These are phyloP conservation scores for Lethenteron reissneri DNA, from an alignment of 2,113 vertebrate genomes.

Conservation along the genomic window DNA sequence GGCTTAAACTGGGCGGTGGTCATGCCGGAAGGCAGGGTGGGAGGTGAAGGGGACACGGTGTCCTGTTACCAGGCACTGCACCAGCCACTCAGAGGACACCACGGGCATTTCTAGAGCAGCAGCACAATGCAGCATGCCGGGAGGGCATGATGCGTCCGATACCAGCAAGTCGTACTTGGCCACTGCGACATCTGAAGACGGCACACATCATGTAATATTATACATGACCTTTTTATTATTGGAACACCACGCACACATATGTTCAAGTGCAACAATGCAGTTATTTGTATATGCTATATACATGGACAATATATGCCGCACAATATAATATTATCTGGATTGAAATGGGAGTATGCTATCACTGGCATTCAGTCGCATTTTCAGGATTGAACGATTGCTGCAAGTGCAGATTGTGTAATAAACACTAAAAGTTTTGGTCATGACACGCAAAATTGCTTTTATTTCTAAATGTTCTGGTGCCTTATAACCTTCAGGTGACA, in stretches of 20 bases:
- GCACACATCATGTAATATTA: conserved; percentile 13
- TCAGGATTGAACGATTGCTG: too few species aligned
- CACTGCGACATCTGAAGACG: conserved; percentile 37
- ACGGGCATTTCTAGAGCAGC: conserved; percentile 42
- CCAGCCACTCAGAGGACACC: conserved; percentile 74
- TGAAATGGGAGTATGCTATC: neutral
- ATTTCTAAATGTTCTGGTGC: too few species aligned
- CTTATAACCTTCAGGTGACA: too few species aligned
- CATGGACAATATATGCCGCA: neutral
- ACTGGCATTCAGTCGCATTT: too few species aligned
- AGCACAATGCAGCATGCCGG: conserved; percentile 34
- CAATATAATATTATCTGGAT: neutral
- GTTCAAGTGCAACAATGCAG: neutral
- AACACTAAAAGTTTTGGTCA: too few species aligned
- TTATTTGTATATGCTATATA: neutral
- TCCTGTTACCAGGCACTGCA: conserved; percentile 70
- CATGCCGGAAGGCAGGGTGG: conserved; percentile 47
- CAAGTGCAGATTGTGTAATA: too few species aligned
- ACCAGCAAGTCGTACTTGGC: conserved; percentile 61
- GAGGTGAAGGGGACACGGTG: conserved; percentile 39
- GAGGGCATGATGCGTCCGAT: conserved; percentile 42
- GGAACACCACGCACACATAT: neutral
- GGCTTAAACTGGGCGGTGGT: conserved; percentile 20
- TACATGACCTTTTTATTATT: conserved; percentile 3
- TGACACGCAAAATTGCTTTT: too few species aligned